Evolutionary conservation across 1,140 invertebrate genomes (phyloP).

Genomic region (Aphis craccivora): DNA sequence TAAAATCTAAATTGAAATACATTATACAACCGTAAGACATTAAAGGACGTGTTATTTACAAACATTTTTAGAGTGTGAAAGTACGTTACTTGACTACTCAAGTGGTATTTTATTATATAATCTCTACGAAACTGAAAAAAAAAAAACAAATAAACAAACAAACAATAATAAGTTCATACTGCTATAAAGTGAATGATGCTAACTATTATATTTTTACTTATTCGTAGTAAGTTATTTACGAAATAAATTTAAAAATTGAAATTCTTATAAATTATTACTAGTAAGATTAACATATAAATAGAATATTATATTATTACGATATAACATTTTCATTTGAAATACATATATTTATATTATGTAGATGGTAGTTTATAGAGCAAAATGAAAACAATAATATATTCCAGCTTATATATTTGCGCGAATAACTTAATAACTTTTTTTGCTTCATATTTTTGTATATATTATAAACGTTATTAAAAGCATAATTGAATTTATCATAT

Average conservation of each 20-base stretch:
- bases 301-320: background rate
- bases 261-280: background rate
- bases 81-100: background rate
- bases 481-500: background rate
- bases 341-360: background rate
- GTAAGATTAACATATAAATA: constrained; percentile 1
- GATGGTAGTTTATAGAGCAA: background rate
- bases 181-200: background rate
- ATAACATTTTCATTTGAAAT: background rate
- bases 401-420: background rate
- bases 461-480: background rate
- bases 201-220: background rate
- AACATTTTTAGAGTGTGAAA: background rate
- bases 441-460: background rate
- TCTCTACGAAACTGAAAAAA: background rate
- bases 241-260: background rate
- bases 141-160: no score
- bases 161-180: background rate
- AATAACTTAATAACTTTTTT: background rate
- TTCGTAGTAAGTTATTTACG: background rate
- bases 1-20: background rate
- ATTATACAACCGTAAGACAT: background rate
- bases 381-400: background rate
- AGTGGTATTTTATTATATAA: background rate
- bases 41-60: background rate